A percentile compares a stretch with the other conserved stretches of the same genome.
Conservation (phyloP, 2,113 vertebrate genomes). For the Microcebus griseorufus region DNA sequence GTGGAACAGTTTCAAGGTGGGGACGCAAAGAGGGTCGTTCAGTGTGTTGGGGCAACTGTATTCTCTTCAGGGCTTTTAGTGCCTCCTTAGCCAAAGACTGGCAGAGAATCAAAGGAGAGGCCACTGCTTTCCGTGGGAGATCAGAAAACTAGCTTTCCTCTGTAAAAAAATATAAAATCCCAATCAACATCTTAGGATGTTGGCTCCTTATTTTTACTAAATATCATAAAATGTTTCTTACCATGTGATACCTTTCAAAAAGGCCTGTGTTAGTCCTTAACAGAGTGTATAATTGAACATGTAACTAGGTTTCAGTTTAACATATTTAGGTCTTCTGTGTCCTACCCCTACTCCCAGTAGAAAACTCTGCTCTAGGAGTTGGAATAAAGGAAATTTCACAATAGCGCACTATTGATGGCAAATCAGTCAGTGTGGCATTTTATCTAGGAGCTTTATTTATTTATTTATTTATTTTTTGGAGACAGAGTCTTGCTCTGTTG, state of each 20-base stretch:
- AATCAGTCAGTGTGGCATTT: background rate
- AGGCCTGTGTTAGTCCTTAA: background rate
- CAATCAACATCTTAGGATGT: background rate
- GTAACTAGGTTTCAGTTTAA: background rate
- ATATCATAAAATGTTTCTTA: background rate
- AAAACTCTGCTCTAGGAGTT: background rate
- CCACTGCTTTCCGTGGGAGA: rapidly evolving
- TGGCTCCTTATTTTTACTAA: background rate
- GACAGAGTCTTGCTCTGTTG: no score
- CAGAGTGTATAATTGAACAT: background rate
- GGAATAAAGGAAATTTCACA: background rate
- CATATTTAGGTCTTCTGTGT: background rate
- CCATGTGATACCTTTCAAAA: background rate
- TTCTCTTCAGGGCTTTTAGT: background rate
- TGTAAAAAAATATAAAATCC: background rate
- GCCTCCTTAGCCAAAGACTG: background rate
- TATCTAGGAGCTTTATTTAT: background rate
- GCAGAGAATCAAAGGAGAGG: background rate
- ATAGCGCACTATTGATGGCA: rapidly evolving
- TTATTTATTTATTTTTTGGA: no score
- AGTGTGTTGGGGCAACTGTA: rapidly evolving
- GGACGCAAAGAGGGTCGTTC: background rate
- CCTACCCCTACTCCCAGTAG: background rate
- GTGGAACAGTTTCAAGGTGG: background rate
- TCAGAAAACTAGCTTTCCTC: background rate